Base-by-base conservation (phyloP, 2,888 invertebrate genomes). In the Mimachlamys varia region DNA sequence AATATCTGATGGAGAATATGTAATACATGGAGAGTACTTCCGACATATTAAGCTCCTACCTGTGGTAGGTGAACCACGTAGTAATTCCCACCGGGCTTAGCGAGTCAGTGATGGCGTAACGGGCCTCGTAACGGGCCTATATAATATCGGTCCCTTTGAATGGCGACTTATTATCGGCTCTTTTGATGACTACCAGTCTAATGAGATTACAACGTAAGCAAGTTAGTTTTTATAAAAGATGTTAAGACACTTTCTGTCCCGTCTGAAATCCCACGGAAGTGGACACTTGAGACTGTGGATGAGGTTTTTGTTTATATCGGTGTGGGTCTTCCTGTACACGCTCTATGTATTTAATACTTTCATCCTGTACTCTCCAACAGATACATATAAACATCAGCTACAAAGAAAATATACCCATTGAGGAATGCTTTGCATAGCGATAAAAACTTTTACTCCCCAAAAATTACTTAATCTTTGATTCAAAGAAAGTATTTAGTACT, bases 121-220 rank as follows among this genome's bases (percentile, higher is more conserved):
- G 33, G 76, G 76, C 76, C 76, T 33, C 62, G 62, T 76, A 76
- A 76, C 62, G 33, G 76, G 76, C 76, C 76, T 33, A 76, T 27
- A 76, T 76, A 76, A 76, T 10, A 76, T 33, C 10, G 76, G 76
- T 27, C 76, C 76, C 33, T 76, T 76, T 76, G 27, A 76, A 12
- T 15, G 27, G 33, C 27, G 27, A 76, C 76, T 76, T 76, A 76
- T 15, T 33, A 10, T 76, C 27, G 76, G 33, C 7, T 33, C n/a
- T 13, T 76, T 76, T 76, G 76, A 76, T 76, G 27, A 76, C 17
- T 76, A 22, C 15, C 2, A 22, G 76, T 10, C 33, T 76, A 76
- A 76, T 76, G 76, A 33, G 76, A 76, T 76, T 76, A 76, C 12
- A 76, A 76, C 76, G 27, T 76, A 76, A 76, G 27, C 76, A 13